Base-by-base conservation (phyloP, 2,888 invertebrate genomes). In the Plebejus melissa region DNA sequence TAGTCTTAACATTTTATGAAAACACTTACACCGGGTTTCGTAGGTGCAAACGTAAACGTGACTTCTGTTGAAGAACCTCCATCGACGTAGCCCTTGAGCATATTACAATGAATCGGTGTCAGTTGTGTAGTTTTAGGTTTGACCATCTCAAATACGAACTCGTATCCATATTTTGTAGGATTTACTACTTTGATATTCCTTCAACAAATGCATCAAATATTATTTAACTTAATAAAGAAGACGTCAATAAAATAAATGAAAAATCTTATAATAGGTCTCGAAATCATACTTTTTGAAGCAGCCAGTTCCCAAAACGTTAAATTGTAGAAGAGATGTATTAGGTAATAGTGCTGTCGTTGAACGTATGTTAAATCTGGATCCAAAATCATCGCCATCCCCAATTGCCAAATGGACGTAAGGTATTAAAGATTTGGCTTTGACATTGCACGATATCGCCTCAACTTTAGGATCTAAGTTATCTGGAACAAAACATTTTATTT, bases 381-480 rank as follows among this genome's bases (percentile, higher is more conserved):
- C 87, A 74, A 96, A 83, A 84, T 96, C 96, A 85, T 96, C 95
- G 74, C 95, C 95, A 77, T 95, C 95, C 79, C 95, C 94, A 70
- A 96, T 88, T 79, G 96, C 96, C 81, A 97, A 95, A 84, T 96
- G 96, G 81, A 95, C 96, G 81, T 95, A 95, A 0, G 96, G 96
- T 78, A 96, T 90, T 74, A 96, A 82, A 78, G 96, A 95, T 80
- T 94, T 94, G 0, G 94, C 96, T 69, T 84, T 87, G 65, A 96
- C 85, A 60, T 87, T 86, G 57, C 95, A 94, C 38, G 88, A 80
- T 74, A 94, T 85, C 81, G 95, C 95, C 78, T 91, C 89, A 75
- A 95, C 94, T 60, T 91, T 91, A 58, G 95, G 94, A 78, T 88
- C 90, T 60, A 95, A 86, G 80, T 93, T 90, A 76, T 94, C 94